phyloP scores from a whole-genome alignment of 2,888 invertebrate species.

The Nebria salina region DNA sequence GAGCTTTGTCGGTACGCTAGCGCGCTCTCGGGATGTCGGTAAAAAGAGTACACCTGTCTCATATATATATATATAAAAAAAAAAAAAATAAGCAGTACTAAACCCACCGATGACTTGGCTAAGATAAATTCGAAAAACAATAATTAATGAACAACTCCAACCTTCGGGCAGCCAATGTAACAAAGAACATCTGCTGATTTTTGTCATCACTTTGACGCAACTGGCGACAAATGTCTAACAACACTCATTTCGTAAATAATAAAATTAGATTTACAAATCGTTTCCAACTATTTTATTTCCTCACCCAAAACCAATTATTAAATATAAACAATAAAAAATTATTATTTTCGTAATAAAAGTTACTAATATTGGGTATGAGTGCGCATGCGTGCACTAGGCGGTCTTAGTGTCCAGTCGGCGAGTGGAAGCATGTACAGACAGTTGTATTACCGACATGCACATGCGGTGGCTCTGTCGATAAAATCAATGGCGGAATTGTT shows the following conservation, averaged over 20 bases:
- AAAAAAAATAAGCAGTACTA: neutral
- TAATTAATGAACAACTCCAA: neutral
- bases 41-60: neutral
- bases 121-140: neutral
- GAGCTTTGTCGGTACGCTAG: neutral
- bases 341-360: too few species aligned
- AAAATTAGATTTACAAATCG: neutral
- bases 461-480: conserved; percentile 36
- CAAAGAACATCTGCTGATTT: neutral
- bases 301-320: too few species aligned
- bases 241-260: neutral
- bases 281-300: too few species aligned
- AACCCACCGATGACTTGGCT: neutral
- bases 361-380: neutral
- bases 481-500: conserved; percentile 26
- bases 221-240: neutral
- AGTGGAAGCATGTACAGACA: conserved; percentile 18
- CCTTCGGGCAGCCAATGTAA: neutral
- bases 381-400: conserved; percentile 28
- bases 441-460: conserved; percentile 23
- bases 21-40: neutral
- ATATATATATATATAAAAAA: neutral
- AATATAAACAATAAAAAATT: too few species aligned
- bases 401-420: neutral
- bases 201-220: neutral